phyloP scores from a whole-genome alignment of 2,888 invertebrate species.

The Celastrina argiolus region DNA sequence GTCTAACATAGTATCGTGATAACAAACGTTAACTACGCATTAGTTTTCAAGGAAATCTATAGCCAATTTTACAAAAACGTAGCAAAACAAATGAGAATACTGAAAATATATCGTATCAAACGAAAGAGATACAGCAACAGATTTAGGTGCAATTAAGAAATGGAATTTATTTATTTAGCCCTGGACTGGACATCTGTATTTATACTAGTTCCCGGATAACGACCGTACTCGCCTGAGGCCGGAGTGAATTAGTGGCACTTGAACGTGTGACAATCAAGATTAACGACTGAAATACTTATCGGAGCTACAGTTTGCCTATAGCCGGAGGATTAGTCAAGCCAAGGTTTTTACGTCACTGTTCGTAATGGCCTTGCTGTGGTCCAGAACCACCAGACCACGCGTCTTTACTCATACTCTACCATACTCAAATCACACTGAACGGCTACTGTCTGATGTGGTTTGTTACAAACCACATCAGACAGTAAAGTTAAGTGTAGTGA shows the following conservation, averaged over 20 bases:
- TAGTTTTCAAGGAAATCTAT: too few relatives aligned
- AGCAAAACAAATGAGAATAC: neutral
- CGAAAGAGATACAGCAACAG: neutral
- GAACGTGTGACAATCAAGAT: constrained; percentile 22
- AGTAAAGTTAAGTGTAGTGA: too few relatives aligned
- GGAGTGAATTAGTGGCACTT: constrained; percentile 19
- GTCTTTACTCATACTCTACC: too few relatives aligned
- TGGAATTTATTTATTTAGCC: constrained; percentile 19
- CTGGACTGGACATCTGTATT: constrained; percentile 15
- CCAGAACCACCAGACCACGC: too few relatives aligned
- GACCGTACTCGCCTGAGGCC: constrained; percentile 8
- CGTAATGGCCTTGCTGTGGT: too few relatives aligned
- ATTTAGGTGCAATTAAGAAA: constrained; percentile 16
- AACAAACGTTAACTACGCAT: too few relatives aligned
- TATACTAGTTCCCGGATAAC: constrained; percentile 9
- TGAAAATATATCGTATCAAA: neutral
- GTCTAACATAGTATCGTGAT: too few relatives aligned
- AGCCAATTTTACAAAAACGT: too few relatives aligned
- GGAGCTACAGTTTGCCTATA: neutral
- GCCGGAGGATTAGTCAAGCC: neutral
- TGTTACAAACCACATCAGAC: too few relatives aligned
- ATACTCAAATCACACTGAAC: too few relatives aligned
- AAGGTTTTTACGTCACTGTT: too few relatives aligned
- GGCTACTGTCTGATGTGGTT: too few relatives aligned
- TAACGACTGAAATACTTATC: constrained; percentile 10